Base-by-base conservation (phyloP, 2,888 invertebrate species). In the Alsophila aescularia region DNA sequence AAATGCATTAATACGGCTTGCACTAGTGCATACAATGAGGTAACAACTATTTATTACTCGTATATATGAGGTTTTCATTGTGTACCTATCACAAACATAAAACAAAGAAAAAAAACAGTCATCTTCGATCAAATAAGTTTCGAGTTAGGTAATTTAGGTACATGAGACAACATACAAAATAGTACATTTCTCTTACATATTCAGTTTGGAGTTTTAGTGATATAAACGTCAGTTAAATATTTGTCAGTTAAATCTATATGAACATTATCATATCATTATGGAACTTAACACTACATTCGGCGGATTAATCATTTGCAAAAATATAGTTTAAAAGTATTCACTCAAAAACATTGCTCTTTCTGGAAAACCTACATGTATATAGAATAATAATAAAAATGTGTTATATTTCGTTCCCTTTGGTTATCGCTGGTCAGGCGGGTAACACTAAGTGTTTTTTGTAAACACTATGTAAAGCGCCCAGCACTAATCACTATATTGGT, bases 1-100 rank as follows among this genome's bases (percentile, higher is more conserved):
- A 69, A 69, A 65, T 65, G 68, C 67, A 66, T 65, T 68, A 70
- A 72, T 69, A 69, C 72, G 69, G 58, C 53, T 61, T 44, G 54
- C 62, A 72, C 67, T 62, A 67, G 61, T 63, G 68, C 62, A 63
- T 64, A 60, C 48, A n/a, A 62, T 67, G 67, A 70, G 69, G 69
- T 73, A 68, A 58, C 62, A 43, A 59, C 41, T 54, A 60, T 49
- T 45, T 51, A 42, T 24, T 45, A 36, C 21, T 21, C 21, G 29
- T 36, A 27, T 32, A 7, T 10, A 47, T 43, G 34, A 47, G 53
- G 42, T 50, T 32, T 34, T 36, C 14, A 39, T 31, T 10, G 9
- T 24, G 9, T 51, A 49, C 40, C 13, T 12, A 32, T 32, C 39
- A 41, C 39, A 49, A n/a, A n/a, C n/a, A n/a, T n/a, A n/a, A n/a